Percentiles rank a stretch among this genome's conserved stretches.
phyloP scores from a whole-genome alignment of 2,113 vertebrate genomes.

The Megaceryle maxima region DNA sequence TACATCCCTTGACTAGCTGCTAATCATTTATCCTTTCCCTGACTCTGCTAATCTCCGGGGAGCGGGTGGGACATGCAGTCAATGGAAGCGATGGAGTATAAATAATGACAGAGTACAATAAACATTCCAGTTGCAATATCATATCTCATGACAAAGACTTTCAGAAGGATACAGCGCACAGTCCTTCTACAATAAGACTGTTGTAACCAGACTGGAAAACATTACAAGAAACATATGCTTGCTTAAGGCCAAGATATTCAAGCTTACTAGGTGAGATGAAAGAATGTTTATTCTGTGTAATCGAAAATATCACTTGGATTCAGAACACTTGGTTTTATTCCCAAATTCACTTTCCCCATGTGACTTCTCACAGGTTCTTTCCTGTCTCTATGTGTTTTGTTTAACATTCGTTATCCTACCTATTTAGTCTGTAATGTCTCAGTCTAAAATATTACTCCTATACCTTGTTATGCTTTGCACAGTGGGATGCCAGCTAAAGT shows the following conservation, averaged over 20 bases:
- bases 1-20: not conserved
- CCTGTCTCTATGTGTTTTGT: fast-evolving
- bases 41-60: not conserved
- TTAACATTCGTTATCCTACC: not conserved
- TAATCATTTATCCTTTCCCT: not conserved
- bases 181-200: not conserved
- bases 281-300: not conserved
- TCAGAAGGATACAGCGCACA: not conserved
- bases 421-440: not conserved
- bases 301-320: not conserved
- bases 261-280: not conserved
- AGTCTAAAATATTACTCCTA: not conserved
- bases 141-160: not conserved
- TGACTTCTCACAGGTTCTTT: not conserved
- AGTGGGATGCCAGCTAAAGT: not conserved
- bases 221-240: not conserved
- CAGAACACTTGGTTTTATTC: not conserved
- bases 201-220: not conserved
- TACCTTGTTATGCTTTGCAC: not conserved
- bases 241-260: not conserved
- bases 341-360: not conserved
- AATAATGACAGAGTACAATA: not conserved
- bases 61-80: conserved; percentile 2
- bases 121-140: not conserved
- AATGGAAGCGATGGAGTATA: not conserved